These are phyloP conservation scores for Aurelia aurita complex sp. Pacific DNA, from an alignment of 30 jellyfish, hydroid and myxozoan genomes.

Conservation along the genomic window DNA sequence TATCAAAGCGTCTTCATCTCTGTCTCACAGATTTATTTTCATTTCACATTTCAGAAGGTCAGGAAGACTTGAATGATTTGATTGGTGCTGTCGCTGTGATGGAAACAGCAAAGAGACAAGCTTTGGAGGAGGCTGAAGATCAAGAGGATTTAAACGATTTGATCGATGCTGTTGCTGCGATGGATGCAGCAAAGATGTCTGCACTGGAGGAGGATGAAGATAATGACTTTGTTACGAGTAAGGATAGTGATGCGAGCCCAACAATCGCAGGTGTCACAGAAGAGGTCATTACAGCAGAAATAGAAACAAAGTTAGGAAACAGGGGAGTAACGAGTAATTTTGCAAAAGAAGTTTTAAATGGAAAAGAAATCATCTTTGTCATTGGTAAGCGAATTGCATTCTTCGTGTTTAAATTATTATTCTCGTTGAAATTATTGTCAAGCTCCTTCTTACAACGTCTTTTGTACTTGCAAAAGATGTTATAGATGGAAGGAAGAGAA, in stretches of 20 bases:
- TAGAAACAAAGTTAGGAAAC: constrained; percentile 56
- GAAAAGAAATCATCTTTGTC: constrained; percentile 73
- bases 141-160: neutral
- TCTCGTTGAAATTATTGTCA: too few species aligned
- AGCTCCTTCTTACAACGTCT: too few species aligned
- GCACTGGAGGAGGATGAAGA: constrained; percentile 4
- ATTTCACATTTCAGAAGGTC: constrained; percentile 1
- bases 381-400: constrained; percentile 45
- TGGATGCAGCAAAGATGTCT: neutral
- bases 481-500: too few species aligned
- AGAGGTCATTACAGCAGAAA: constrained; percentile 43
- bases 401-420: too few species aligned
- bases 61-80: constrained; percentile 23
- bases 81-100: constrained; percentile 16
- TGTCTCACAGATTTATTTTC: too few species aligned
- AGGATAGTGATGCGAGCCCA: neutral
- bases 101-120: neutral
- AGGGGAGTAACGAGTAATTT: constrained; percentile 56
- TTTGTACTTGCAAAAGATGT: too few species aligned
- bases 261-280: constrained; percentile 46
- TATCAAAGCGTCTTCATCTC: too few species aligned
- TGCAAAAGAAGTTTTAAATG: constrained; percentile 50
- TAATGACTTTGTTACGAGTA: neutral
- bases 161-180: constrained; percentile 50
- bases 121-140: neutral